Evolutionary conservation across 2,888 invertebrate species (phyloP).

Genomic region (Panorpa germanica): DNA sequence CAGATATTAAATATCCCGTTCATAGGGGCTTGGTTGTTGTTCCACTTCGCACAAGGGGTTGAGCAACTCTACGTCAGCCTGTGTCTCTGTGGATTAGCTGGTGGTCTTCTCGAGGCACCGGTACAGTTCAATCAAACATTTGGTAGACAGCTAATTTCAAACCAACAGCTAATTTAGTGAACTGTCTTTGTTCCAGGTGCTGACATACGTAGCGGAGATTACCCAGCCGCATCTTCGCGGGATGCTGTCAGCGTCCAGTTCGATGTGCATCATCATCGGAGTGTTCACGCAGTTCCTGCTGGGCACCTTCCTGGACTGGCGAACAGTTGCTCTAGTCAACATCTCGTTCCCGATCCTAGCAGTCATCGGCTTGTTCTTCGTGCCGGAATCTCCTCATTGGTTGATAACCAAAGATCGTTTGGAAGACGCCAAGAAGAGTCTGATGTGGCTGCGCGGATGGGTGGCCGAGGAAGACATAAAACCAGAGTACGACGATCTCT

Average conservation of each 20-base stretch:
- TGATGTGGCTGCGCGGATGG: slow-evolving; percentile 71
- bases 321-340: slow-evolving; percentile 47
- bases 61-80: slow-evolving; percentile 49
- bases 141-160: slow-evolving; percentile 1
- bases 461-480: slow-evolving; percentile 38
- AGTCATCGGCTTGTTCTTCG: slow-evolving; percentile 41
- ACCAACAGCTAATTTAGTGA: background rate
- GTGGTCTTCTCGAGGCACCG: slow-evolving; percentile 64
- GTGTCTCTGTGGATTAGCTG: slow-evolving; percentile 51
- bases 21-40: slow-evolving; percentile 52
- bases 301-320: slow-evolving; percentile 51
- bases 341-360: slow-evolving; percentile 42
- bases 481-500: slow-evolving; percentile 33
- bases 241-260: slow-evolving; percentile 51
- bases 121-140: slow-evolving; percentile 28
- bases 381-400: slow-evolving; percentile 74
- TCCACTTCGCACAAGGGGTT: slow-evolving; percentile 40
- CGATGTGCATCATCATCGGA: slow-evolving; percentile 56
- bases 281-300: slow-evolving; percentile 57
- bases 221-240: slow-evolving; percentile 65
- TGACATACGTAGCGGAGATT: slow-evolving; percentile 71
- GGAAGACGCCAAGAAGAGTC: slow-evolving; percentile 43
- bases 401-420: slow-evolving; percentile 43
- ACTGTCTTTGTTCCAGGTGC: slow-evolving; percentile 29
- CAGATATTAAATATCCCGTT: slow-evolving; percentile 51